phyloP scores from a whole-genome alignment of 2,113 vertebrate genomes.

The Centrocercus urophasianus region DNA sequence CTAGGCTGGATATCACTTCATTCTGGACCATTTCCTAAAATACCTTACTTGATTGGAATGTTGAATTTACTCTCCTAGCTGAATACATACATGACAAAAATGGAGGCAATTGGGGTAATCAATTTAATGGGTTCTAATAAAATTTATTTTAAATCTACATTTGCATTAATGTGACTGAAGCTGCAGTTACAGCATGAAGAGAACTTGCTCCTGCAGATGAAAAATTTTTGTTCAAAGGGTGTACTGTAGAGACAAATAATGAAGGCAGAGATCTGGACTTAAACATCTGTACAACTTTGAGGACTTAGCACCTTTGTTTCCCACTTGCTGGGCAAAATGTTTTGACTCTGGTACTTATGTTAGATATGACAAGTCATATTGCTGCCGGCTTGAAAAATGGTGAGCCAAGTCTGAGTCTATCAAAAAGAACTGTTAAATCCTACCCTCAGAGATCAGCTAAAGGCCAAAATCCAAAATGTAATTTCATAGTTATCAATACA shows the following conservation, averaged over 20 bases:
- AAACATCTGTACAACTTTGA: not conserved
- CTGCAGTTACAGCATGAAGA: not conserved
- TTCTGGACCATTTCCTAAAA: not conserved
- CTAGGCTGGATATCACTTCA: accelerated
- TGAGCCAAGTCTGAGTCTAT: not conserved
- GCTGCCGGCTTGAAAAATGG: not conserved
- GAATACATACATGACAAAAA: accelerated
- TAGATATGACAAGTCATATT: not conserved
- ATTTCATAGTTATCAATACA: too few species aligned
- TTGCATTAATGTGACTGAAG: not conserved
- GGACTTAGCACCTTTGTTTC: not conserved
- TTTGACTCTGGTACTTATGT: not conserved
- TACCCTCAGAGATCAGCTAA: not conserved
- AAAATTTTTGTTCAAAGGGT: not conserved
- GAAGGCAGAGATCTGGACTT: not conserved
- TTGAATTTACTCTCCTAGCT: not conserved
- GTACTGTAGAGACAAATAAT: accelerated
- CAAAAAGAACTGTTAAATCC: not conserved
- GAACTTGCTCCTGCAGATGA: not conserved
- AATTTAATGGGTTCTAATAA: not conserved
- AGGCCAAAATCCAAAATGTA: not conserved
- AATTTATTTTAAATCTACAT: accelerated
- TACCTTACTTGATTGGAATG: not conserved
- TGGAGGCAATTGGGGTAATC: accelerated
- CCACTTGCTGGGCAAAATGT: not conserved